Evolutionary conservation across 2,113 vertebrate genomes (phyloP).

Genomic region (Scortum barcoo): DNA sequence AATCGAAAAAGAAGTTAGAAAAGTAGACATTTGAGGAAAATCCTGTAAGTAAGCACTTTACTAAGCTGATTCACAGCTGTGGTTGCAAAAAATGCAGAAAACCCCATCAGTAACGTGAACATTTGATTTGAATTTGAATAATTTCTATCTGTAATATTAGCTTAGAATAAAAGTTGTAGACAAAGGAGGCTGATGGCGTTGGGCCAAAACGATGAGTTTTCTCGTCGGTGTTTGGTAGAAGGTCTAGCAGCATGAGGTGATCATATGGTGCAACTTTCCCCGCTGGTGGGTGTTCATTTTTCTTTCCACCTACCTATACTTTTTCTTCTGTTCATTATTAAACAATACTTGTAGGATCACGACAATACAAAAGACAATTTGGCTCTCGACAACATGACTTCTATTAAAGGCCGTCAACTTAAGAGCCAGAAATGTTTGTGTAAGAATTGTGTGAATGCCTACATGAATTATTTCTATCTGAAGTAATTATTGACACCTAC

Average conservation of each 20-base stretch:
- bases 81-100: not conserved
- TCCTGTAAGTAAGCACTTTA: not conserved
- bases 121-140: not conserved
- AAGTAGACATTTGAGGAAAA: not conserved
- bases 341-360: not conserved
- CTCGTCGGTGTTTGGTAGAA: not conserved
- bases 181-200: not conserved
- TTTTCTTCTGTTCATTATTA: not conserved
- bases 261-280: slow-evolving; percentile 46
- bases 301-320: slow-evolving; percentile 30
- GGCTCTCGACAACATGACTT: not conserved
- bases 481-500: slow-evolving; percentile 66
- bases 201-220: not conserved
- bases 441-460: slow-evolving; percentile 25
- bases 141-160: not conserved
- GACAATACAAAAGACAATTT: not conserved
- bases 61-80: not conserved
- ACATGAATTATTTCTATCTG: slow-evolving; percentile 47
- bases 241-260: slow-evolving; percentile 40
- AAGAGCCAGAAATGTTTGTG: slow-evolving; percentile 1
- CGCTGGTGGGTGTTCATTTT: slow-evolving; percentile 29
- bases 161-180: not conserved
- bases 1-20: not conserved
- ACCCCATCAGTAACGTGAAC: too few species aligned
- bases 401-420: not conserved